Base-by-base conservation (phyloP, 64 coral and sea anemone genomes). In the Montipora foliosa region DNA sequence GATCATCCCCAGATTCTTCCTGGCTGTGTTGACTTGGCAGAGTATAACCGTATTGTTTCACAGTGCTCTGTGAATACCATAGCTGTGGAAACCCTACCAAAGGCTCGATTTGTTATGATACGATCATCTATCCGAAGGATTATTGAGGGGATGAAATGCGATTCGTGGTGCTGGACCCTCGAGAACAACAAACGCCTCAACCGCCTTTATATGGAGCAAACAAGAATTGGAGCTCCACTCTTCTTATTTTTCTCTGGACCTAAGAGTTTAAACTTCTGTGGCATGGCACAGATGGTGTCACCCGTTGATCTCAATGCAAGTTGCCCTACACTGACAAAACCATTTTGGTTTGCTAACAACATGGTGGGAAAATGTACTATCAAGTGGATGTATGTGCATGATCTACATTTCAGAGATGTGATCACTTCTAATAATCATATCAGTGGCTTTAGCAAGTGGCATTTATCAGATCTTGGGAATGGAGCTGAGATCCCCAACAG, bases 161-260 rank as follows among this genome's bases (percentile, higher is more conserved):
- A 46, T 12, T 4, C 49, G 1, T 86, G 82, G 82, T 86, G 82
- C 17, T 86, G 62, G 5, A 21, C 8, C 0, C 10, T 3, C 0
- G 47, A 71, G n/a, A 47, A 5, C 46, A 72, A 51, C 46, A 72
- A 50, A 72, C 67, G 17, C 44, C 15, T 86, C 21, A 86, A 72
- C 47, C 47, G 19, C 8, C 8, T 21, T 8, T 86, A 48, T 24
- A 10, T 22, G 9, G 47, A 71, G 5, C 62, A 49, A 4, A 10
- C 14, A 0, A 72, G 47, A 10, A 71, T 29, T 68, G 17, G 47
- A n/a, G n/a, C 45, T 9, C 46, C 82, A 22, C 44, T 86, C 12
- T 86, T 71, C 66, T 59, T 86, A 44, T 49, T 86, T 62, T 86
- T 86, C 19, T n/a, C 82, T 21, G 82, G 66, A 72, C 44, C 17